Conservation (phyloP, 2,888 invertebrate genomes). For the Melanostoma scalare region DNA sequence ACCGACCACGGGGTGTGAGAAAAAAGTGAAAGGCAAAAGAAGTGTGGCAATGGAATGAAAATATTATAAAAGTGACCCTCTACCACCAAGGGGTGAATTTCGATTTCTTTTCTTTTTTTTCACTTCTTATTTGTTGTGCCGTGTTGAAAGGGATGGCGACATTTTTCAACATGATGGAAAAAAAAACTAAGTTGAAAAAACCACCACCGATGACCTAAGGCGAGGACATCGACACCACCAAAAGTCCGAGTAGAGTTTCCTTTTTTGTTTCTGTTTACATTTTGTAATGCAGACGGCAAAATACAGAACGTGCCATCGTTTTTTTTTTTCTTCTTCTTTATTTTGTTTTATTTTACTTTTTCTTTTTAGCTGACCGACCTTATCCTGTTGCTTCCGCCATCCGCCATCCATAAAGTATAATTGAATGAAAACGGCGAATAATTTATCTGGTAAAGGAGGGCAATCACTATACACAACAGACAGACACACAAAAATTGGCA, state of each 20-base stretch:
- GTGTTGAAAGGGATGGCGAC: conserved; percentile 29
- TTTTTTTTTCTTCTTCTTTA: conserved; percentile 3
- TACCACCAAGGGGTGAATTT: conserved; percentile 54
- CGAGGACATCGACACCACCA: conserved; percentile 65
- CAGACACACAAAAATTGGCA: conserved; percentile 46
- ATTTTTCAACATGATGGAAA: conserved; percentile 26
- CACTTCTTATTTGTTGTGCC: conserved; percentile 15
- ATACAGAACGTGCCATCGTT: conserved; percentile 46
- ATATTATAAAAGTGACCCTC: conserved; percentile 40
- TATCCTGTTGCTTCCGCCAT: conserved; percentile 68
- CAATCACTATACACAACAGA: conserved; percentile 41
- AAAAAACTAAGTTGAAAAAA: conserved; percentile 12
- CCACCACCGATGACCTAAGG: conserved; percentile 64
- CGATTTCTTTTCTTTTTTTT: conserved; percentile 43
- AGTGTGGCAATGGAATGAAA: conserved; percentile 23
- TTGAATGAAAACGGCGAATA: conserved; percentile 70
- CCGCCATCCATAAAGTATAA: conserved; percentile 61
- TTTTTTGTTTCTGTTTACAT: conserved; percentile 10
- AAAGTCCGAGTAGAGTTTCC: conserved; percentile 51
- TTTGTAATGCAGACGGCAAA: conserved; percentile 42
- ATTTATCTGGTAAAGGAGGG: conserved; percentile 56
- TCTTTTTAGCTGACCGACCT: conserved; percentile 43
- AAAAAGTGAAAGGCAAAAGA: conserved; percentile 44
- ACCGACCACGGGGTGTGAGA: conserved; percentile 19
- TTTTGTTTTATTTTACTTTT: conserved; percentile 3